Conservation (phyloP, 2,888 invertebrate species). For the Agonopterix heracliana region DNA sequence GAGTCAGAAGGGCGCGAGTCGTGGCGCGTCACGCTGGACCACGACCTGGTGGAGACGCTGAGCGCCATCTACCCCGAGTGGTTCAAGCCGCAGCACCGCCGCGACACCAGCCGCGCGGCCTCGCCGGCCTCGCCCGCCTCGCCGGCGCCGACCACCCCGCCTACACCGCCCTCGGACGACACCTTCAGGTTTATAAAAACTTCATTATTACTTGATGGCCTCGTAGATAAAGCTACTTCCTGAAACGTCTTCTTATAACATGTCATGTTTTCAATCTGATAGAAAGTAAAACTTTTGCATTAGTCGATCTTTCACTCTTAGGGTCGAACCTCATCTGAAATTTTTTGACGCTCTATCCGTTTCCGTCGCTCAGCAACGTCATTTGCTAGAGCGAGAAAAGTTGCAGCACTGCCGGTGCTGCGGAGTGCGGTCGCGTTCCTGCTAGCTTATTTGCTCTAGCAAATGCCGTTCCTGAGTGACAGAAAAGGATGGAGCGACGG, state of each 20-base stretch:
- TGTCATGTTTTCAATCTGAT: too few relatives aligned
- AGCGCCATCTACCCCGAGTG: conserved; percentile 95
- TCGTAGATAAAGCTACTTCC: neutral
- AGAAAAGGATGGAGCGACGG: too few relatives aligned
- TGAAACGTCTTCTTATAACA: neutral
- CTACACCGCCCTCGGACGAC: conserved; percentile 53
- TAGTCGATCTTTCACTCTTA: too few relatives aligned
- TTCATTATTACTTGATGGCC: neutral
- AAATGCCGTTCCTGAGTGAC: too few relatives aligned
- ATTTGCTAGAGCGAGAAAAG: too few relatives aligned
- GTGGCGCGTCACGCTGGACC: conserved; percentile 95
- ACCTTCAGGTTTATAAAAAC: conserved; percentile 46
- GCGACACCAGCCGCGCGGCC: conserved; percentile 56
- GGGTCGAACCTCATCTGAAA: too few relatives aligned
- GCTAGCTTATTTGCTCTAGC: too few relatives aligned
- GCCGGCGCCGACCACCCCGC: conserved; percentile 32
- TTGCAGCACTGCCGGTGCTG: too few relatives aligned
- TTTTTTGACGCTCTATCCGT: too few relatives aligned
- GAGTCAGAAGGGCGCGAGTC: conserved; percentile 83
- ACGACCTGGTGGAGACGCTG: conserved; percentile 93
- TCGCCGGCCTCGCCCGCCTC: conserved; percentile 51
- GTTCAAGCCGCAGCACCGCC: conserved; percentile 81
- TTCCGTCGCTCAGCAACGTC: too few relatives aligned
- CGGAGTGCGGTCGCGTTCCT: too few relatives aligned
- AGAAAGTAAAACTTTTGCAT: too few relatives aligned